Evolutionary conservation across 2,113 vertebrate genomes (phyloP), one percentile per base, ranked within the genome.

Genomic region (Tupaia chinensis): DNA sequence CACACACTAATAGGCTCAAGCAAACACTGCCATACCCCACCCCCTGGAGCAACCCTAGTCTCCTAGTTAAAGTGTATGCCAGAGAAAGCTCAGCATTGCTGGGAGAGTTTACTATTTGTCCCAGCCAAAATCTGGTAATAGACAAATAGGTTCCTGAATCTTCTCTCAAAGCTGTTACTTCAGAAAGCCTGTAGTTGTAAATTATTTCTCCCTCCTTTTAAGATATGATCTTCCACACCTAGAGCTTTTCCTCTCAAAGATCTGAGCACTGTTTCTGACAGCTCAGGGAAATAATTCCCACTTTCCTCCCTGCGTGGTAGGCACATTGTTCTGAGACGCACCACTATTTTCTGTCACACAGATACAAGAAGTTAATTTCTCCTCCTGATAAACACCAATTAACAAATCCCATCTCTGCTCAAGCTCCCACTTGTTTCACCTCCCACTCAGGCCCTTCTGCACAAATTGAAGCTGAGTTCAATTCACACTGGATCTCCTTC

Each of bases 371-470:
- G 14, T 54, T 54, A 10, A 84, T 5, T 56, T 54, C 3, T 77
- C 65, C 20, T 56, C 34, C 15, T 27, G 65, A 90, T 16, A 79
- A 85, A 58, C 27, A 72, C 12, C 11, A 78, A 72, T 66, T 79
- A 85, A 63, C 61, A 90, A 79, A 1, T 7, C 9, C 0, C 63
- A 3, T 34, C 27, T 79, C 56, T 19, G 29, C 17, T 91, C n/a
- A 56, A 80, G 16, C 5, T 3, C 4, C 17, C 69, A 29, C 12
- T n/a, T 66, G 23, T 74, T 66, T 27, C 60, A 11, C 15, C 3
- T 7, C 14, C 2, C 3, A 4, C 14, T 0, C 66, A 16, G 2
- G 72, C 7, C 17, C 2, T 74, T n/a, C 32, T 81, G 32, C 13
- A 61, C 15, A 60, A 60, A 54, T 23, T n/a, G 53, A 68, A 73